Evolutionary conservation across 2,888 invertebrate species (phyloP).

Genomic region (Catocala sponsa): DNA sequence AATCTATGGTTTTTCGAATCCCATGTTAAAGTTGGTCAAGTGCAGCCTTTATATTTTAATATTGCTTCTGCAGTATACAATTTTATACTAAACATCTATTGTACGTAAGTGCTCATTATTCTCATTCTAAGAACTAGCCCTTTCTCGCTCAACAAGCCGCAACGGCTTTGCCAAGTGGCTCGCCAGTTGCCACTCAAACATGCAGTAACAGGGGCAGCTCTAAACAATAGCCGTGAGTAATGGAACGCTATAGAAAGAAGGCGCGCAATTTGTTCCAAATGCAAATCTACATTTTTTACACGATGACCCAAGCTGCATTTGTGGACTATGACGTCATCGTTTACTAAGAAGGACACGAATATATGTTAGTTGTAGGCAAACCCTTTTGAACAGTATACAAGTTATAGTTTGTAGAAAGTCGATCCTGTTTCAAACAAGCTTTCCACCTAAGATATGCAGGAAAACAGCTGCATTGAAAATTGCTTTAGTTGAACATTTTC

Average conservation of each 20-base stretch:
- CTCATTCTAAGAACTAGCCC: constrained; percentile 2
- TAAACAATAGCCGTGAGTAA: constrained; percentile 40
- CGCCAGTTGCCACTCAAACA: constrained; percentile 5
- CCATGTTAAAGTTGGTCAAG: no score
- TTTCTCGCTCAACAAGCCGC: constrained; percentile 7
- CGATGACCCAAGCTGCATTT: constrained; percentile 26
- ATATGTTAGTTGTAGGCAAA: constrained; percentile 17
- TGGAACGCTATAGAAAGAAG: constrained; percentile 19
- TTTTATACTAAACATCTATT: no score
- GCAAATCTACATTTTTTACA: constrained; percentile 25
- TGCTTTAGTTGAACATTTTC: constrained; percentile 18
- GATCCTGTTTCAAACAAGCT: constrained; percentile 42
- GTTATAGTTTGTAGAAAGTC: constrained; percentile 43
- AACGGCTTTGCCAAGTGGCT: constrained; percentile 16
- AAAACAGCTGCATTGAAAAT: constrained; percentile 24
- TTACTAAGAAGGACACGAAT: no score
- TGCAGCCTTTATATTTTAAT: no score
- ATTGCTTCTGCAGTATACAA: no score
- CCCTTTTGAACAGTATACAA: constrained; percentile 13
- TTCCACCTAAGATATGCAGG: constrained; percentile 30
- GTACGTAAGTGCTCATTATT: background rate
- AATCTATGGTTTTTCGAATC: no score
- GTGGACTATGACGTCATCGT: constrained; percentile 25
- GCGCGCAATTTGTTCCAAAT: constrained; percentile 23
- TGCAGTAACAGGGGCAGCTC: constrained; percentile 21